Conservation (phyloP, 2,113 vertebrate species). For the Malurus melanocephalus region DNA sequence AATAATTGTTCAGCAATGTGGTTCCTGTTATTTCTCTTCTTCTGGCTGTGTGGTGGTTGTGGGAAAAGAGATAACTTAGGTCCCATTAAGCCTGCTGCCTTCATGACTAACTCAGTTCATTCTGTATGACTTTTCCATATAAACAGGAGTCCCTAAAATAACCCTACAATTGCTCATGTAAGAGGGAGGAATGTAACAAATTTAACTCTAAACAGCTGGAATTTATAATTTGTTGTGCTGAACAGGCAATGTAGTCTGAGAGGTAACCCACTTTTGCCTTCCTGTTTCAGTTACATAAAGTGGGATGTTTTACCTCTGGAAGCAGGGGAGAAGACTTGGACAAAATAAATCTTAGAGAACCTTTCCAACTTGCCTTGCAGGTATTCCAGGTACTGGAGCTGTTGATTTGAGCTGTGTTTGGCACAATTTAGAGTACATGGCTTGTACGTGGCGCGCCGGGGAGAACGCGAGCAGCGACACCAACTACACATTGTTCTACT, state of each 20-base stretch:
- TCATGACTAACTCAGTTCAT: neutral
- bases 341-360: neutral
- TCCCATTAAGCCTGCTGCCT: neutral
- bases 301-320: neutral
- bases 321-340: neutral
- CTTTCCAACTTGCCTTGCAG: conserved; percentile 36
- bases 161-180: neutral
- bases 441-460: conserved; percentile 51
- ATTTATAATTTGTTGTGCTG: neutral
- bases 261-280: neutral
- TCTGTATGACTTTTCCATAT: neutral
- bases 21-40: neutral
- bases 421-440: conserved; percentile 44
- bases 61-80: neutral
- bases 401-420: conserved; percentile 49
- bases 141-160: neutral
- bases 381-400: conserved; percentile 47
- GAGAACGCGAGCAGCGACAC: neutral
- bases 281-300: neutral
- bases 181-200: neutral
- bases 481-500: conserved; percentile 50
- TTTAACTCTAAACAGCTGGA: neutral
- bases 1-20: accelerated
- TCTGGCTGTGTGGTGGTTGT: neutral
- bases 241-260: neutral